Evolutionary conservation across 2,113 vertebrate species (phyloP), one percentile per base, ranked within the genome.

Genomic region (Periophthalmodon schlosseri): DNA sequence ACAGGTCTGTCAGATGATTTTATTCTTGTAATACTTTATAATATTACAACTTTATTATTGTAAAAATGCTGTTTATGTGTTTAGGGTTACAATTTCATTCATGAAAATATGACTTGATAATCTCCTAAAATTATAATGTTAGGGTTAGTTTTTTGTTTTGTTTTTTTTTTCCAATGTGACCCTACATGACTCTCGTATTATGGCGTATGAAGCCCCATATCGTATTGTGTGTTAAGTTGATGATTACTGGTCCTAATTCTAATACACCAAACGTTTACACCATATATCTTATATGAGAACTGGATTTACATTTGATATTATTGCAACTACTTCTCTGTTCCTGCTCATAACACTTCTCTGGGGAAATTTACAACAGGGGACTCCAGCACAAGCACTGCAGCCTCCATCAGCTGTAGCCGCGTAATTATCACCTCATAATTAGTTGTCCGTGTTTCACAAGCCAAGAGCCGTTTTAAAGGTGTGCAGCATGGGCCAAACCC

Each of bases 361-460:
- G 50, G 75, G 36, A 80, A 86, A 74, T 65, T 57, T 68, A 68
- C 23, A 73, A 11, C 58, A 61, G 23, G 64, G 56, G 36, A 46
- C 47, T 57, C 69, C 75, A 52, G 73, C 36, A 72, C 54, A 70
- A 56, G 63, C 60, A 57, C 52, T 1, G 39, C 63, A 21, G 58
- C 72, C 63, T 50, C 80, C 73, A 84, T 82, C 80, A 73, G 77
- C 77, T 84, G 73, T 65, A 64, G 60, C 69, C 50, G 21, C 64
- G 68, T 79, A 84, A 88, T 89, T 85, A 83, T 84, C 85, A 86
- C 83, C 78, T 85, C 81, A 52, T 88, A 84, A 86, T 91, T 88
- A 81, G 67, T 64, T 34, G 66, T 69, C 72, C 52, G 39, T 36
- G 57, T 85, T 87, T 86, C 77, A 78, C 64, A 21, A 73, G 75